Evolutionary conservation across 2,113 vertebrate species (phyloP), one percentile per base, ranked within the genome.

Genomic region (Calidris pygmaea): DNA sequence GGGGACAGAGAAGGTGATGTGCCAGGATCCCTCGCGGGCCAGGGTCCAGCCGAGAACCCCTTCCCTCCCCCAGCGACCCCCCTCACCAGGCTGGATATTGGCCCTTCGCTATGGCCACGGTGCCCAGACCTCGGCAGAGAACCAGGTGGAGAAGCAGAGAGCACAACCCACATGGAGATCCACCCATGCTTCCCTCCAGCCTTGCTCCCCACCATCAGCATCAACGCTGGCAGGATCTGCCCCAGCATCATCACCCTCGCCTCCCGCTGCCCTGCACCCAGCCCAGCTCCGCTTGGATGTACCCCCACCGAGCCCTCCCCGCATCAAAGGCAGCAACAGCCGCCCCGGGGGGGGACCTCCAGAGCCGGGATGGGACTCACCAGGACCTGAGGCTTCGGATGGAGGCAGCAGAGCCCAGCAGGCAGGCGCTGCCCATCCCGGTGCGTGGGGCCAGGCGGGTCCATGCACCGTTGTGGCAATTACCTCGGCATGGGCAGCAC

Each of bases 61-160:
- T 26, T 67, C 47, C 10, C 4, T 47, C 12, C 15, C 34, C 12
- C 20, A 6, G 5, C 13, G 23, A 4, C 48, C 24, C 2, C 10
- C 75, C 16, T 53, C 34, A 14, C 11, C 1, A 1, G 15, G 17
- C 19, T 45, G 72, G 39, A 30, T 47, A 11, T 2, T n/a, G 70
- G 13, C 18, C 67, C 48, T 35, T 23, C 2, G 1, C 32, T 45
- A 3, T 0, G 3, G 23, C 29, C 63, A 12, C 1, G 0, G 4
- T 10, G 34, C 15, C 74, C 74, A 48, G 12, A 13, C 12, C 63
- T 30, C 3, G 32, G 14, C 67, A 55, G 41, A 34, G 43, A 22
- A 16, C 3, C 0, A 0, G 30, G 5, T 5, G 55, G 30, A 63
- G 68, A 12, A 72, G 53, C 21, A 23, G 22, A 43, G 72, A 78